Percentiles rank a stretch among this genome's conserved stretches.
These are phyloP conservation scores for Oeneis ivallda DNA, from an alignment of 2,888 invertebrate species.

Conservation along the genomic window DNA sequence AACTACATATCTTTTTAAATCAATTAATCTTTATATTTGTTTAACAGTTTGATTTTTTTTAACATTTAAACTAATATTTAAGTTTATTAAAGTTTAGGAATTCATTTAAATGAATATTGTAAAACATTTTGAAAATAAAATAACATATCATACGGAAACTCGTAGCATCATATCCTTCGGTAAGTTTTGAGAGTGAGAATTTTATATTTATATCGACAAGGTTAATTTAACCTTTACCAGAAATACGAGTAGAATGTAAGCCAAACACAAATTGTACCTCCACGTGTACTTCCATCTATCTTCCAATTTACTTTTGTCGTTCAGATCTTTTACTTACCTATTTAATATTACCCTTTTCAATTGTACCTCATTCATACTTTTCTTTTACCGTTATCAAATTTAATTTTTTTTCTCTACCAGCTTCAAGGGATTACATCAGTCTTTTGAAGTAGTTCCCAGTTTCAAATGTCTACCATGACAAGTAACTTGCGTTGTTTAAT, in stretches of 20 bases:
- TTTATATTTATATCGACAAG: slow-evolving; percentile 56
- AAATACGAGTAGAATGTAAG: slow-evolving; percentile 33
- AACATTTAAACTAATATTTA: too few relatives aligned
- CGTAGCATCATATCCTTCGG: slow-evolving; percentile 59
- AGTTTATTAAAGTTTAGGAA: too few relatives aligned
- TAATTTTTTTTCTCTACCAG: too few relatives aligned
- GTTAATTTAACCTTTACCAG: slow-evolving; percentile 25
- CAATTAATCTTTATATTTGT: too few relatives aligned
- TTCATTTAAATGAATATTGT: too few relatives aligned
- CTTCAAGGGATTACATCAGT: too few relatives aligned
- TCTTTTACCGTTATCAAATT: too few relatives aligned
- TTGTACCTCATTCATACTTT: not conserved
- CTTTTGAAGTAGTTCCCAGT: too few relatives aligned
- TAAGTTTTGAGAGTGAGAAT: slow-evolving; percentile 54
- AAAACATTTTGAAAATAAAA: slow-evolving; percentile 25
- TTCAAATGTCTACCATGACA: too few relatives aligned
- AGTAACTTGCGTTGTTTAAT: too few relatives aligned
- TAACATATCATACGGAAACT: slow-evolving; percentile 65
- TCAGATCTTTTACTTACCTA: not conserved
- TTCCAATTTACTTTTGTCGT: slow-evolving; percentile 18
- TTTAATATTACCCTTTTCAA: not conserved
- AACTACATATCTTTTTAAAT: too few relatives aligned
- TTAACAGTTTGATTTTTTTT: too few relatives aligned
- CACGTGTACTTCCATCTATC: slow-evolving; percentile 27
- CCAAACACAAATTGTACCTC: slow-evolving; percentile 13